phyloP scores from a whole-genome alignment of 2,888 invertebrate species.

The Drosophila peninsularis region DNA sequence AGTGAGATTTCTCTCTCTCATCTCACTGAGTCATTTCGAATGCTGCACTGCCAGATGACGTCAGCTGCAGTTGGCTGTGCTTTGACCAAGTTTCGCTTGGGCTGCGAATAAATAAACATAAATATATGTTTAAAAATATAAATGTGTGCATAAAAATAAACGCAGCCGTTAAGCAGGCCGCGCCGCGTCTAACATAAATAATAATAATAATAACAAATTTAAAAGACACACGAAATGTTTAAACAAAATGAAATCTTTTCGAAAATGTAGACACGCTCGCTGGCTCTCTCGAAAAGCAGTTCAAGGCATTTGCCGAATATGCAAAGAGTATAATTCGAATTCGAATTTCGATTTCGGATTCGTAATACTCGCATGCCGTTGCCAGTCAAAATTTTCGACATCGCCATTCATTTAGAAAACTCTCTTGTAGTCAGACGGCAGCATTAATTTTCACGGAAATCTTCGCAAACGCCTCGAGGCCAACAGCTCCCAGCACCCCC shows the following conservation, averaged over 20 bases:
- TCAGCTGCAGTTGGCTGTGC: conserved; percentile 45
- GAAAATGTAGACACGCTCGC: conserved; percentile 18
- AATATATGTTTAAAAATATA: conserved; percentile 54
- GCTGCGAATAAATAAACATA: conserved; percentile 44
- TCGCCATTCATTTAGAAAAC: conserved; percentile 77
- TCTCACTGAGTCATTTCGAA: conserved; percentile 36
- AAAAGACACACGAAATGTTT: conserved; percentile 34
- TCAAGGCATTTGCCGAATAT: conserved; percentile 53
- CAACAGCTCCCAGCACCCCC: conserved; percentile 29
- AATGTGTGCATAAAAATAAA: conserved; percentile 63
- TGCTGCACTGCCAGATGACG: conserved; percentile 42
- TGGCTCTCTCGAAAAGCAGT: conserved; percentile 26
- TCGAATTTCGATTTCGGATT: conserved; percentile 44
- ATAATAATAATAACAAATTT: conserved; percentile 33
- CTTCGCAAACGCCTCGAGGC: conserved; percentile 73
- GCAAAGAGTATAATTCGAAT: conserved; percentile 15
- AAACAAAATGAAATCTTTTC: conserved; percentile 32
- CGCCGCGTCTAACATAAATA: conserved; percentile 28
- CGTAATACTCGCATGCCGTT: conserved; percentile 12
- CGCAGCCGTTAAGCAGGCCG: conserved; percentile 56
- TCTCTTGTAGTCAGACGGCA: conserved; percentile 81
- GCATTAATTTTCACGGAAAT: conserved; percentile 81
- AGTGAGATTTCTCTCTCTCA: neutral
- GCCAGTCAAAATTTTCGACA: conserved; percentile 38
- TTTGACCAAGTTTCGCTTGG: conserved; percentile 13